Evolutionary conservation across 2,113 vertebrate species (phyloP), one percentile per base, ranked within the genome.

Genomic region (Barbus barbus): DNA sequence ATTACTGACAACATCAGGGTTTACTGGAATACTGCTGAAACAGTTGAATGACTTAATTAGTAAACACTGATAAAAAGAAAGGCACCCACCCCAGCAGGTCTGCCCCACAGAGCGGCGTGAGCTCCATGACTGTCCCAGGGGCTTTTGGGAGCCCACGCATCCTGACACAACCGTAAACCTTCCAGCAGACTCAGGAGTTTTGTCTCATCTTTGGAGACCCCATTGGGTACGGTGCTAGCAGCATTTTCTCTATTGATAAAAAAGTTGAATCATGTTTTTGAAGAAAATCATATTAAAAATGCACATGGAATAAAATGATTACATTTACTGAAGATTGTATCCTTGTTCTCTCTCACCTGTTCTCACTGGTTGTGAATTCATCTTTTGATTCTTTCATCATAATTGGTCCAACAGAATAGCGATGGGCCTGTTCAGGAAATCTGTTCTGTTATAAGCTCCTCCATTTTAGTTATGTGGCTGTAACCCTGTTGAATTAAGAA

Each of bases 41-140:
- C 5, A 6, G 7, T 6, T 38, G 8, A 51, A 44, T 12, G 13
- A 5, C 3, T 46, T 16, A 75, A 51, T 44, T 20, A 51, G 24
- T 14, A 75, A 33, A 14, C 41, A 44, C 14, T 38, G 53, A 73
- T 48, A 41, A 75, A 76, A 14, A 14, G 8, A 18, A n/a, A 44
- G 31, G 18, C 12, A 28, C 61, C 91, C 87, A 97, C 96, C 94
- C 96, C 96, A 0, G 89, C 84, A 13, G 92, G 93, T 74, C 93
- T 93, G 12, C 86, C 91, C 85, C 89, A 85, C 18, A 97, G 83
- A 0, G 94, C 89, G 5, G 90, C 82, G 1, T 90, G 90, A 24
- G 93, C 94, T 58, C 33, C 53, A 2, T 91, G 89, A 72, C 76
- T 88, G 18, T 92, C 88, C 88, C 90, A 94, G 0, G 88, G 81